Evolutionary conservation across 2,888 invertebrate genomes (phyloP), one percentile per base, ranked within the genome.

Genomic region (Cantharis rufa): DNA sequence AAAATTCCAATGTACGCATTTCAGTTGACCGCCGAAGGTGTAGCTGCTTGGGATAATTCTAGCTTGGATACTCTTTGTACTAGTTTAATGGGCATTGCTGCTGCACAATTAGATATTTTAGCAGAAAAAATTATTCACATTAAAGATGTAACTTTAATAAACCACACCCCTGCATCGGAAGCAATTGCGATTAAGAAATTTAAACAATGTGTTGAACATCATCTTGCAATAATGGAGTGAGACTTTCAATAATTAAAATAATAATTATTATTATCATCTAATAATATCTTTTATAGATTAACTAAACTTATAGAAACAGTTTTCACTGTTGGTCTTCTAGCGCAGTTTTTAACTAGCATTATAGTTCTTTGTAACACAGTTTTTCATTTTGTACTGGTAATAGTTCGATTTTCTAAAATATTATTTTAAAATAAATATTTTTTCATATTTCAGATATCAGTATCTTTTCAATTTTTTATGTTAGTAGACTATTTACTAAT

Each of bases 21-120:
- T 72, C 79, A 80, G 73, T 63, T 75, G 11, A 18, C 61, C n/a
- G 70, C 64, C 13, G 61, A 66, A 16, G 15, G 63, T 18, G 28
- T 24, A 62, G 63, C 70, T 9, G 80, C 79, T 3, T 80, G 79
- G 80, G 78, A 79, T 64, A 79, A 79, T 69, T 74, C 72, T 15
- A 66, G 74, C 11, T 32, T 80, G 9, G 80, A 80, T 32, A 76
- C 73, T 15, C 15, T 79, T 61, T 21, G 16, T 4, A 75, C 70
- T 4, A 74, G 75, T 16, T 32, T 77, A n/a, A 77, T 79, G 77
- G 73, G 77, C 15, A 70, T 79, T 16, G 28, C 62, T 13, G 70
- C 27, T 48, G 75, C 79, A 13, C 79, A 79, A 15, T 71, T 79
- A 9, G 75, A 77, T 62, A 79, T 79, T 28, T 71, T 79, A 64